Evolutionary conservation across 2,797 vertebrate genomes (phyloP).

Genomic region (Urosaurus nigricauda): DNA sequence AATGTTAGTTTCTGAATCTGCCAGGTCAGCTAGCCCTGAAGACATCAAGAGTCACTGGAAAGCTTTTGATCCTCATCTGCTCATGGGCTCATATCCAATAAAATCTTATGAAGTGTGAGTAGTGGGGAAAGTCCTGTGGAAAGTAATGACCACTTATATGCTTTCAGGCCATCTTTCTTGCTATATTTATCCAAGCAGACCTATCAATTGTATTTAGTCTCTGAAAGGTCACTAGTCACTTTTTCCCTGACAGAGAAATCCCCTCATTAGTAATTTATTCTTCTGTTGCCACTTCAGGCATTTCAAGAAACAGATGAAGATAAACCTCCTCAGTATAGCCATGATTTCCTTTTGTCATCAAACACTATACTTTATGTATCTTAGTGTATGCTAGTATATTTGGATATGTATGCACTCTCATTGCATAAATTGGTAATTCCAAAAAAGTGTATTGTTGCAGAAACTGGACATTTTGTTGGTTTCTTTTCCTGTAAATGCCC

Average conservation of each 20-base stretch:
- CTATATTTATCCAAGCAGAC: slow-evolving; percentile 2
- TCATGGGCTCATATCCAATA: slow-evolving; percentile 59
- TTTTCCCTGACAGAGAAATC: slow-evolving; percentile 11
- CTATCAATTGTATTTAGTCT: not conserved
- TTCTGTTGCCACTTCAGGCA: not conserved
- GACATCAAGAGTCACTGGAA: slow-evolving; percentile 58
- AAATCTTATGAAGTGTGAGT: slow-evolving; percentile 63
- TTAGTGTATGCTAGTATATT: not conserved
- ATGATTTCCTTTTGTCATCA: not conserved
- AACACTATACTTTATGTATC: not conserved
- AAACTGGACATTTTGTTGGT: not conserved
- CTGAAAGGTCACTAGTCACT: not conserved
- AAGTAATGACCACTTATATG: slow-evolving; percentile 66
- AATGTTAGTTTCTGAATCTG: slow-evolving; percentile 44
- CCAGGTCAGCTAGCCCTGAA: slow-evolving; percentile 59
- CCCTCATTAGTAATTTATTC: not conserved
- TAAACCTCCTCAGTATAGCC: not conserved
- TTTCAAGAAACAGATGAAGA: not conserved
- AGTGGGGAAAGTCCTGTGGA: slow-evolving; percentile 58
- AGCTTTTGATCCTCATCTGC: slow-evolving; percentile 27
- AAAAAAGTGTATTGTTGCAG: not conserved
- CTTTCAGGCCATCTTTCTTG: slow-evolving; percentile 34
- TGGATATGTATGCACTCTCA: not conserved
- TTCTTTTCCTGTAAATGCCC: not conserved
- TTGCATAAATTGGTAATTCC: not conserved